Evolutionary conservation across 2,888 invertebrate genomes (phyloP), one percentile per base, ranked within the genome.

Genomic region (Protodeltote pygarga): DNA sequence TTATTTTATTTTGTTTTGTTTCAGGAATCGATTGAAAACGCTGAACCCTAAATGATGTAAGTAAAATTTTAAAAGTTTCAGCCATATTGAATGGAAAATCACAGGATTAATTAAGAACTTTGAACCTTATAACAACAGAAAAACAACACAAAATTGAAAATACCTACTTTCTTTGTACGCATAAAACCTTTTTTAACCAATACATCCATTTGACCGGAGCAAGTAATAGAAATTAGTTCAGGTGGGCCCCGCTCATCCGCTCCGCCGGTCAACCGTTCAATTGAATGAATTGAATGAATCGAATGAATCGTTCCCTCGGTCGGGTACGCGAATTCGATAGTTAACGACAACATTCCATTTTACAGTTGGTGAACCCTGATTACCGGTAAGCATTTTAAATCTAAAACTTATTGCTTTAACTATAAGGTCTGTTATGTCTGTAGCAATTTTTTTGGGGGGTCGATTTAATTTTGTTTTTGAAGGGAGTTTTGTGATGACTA

Each of bases 161-260:
- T 47, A 16, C n/a, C n/a, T n/a, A n/a, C 34, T 45, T 27, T 5
- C 38, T 44, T 16, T 5, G 21, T 33, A 41, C 57, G 34, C 48
- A 35, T 48, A 24, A 33, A 38, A 41, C 48, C 32, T 55, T 57
- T 64, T 58, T 57, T 48, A 63, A 52, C 53, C 51, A 58, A 64
- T 49, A 57, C 53, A 62, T 61, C 52, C 63, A 51, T 64, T 51
- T 66, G 66, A 65, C 46, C 64, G 70, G 66, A 58, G 53, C 71
- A 69, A 60, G 70, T 73, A 76, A 76, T 69, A 69, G 69, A 75
- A 71, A 79, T 82, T 79, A 79, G 79, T 75, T 77, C 75, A 78
- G 76, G 75, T 81, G 74, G 64, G 63, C 49, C 73, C 47, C 73
- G 67, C 60, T 77, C 77, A 73, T 74, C 64, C 76, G 75, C 70